Evolutionary conservation across 2,113 vertebrate species (phyloP).

Genomic region (Theropithecus gelada): DNA sequence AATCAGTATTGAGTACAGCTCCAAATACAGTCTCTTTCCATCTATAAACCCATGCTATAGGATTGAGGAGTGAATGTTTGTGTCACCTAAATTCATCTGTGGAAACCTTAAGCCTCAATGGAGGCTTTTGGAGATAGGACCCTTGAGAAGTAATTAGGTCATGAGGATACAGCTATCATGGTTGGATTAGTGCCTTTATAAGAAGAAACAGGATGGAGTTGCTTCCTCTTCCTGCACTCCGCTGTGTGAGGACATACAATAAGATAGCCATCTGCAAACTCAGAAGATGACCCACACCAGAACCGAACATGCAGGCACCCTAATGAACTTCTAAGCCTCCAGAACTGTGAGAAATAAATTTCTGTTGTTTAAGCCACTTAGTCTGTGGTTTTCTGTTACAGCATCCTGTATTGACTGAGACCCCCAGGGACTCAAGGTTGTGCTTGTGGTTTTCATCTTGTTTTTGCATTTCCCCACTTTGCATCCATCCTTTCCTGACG

Average conservation of each 20-base stretch:
- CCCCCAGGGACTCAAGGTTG: background rate
- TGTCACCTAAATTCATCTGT: background rate
- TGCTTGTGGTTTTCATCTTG: background rate
- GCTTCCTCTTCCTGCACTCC: background rate
- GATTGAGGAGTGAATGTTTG: background rate
- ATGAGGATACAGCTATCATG: background rate
- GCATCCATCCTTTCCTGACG: background rate
- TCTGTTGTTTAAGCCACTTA: background rate
- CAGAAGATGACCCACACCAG: background rate
- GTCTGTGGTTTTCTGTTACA: background rate
- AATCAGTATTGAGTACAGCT: background rate
- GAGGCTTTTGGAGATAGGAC: background rate
- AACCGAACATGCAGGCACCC: background rate
- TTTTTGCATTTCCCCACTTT: background rate
- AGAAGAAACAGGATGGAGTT: background rate
- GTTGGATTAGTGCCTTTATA: background rate
- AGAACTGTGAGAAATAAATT: background rate
- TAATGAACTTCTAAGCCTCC: background rate
- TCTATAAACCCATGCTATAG: rapidly evolving
- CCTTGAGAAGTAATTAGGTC: background rate
- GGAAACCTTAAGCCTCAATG: background rate
- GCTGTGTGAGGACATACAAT: background rate
- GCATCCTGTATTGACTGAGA: background rate
- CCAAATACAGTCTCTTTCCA: too few relatives aligned
- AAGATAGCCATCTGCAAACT: background rate